Evolutionary conservation across 2,113 vertebrate species (phyloP), one percentile per base, ranked within the genome.

Genomic region (Hippocampus comes): DNA sequence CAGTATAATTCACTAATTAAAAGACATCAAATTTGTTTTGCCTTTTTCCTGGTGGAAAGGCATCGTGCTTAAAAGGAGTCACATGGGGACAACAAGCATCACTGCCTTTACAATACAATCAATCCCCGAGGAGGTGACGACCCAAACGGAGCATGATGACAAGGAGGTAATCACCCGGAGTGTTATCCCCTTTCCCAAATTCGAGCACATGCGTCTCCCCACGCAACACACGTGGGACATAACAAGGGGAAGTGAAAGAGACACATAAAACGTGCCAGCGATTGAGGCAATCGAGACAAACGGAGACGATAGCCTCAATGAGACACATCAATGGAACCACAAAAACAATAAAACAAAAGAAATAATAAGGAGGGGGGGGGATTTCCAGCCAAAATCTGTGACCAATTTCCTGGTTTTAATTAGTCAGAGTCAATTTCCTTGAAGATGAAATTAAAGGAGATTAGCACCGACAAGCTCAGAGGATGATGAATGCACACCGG

Each of bases 381-480:
- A 66, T 43, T 78, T 82, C 79, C 82, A 84, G 72, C 65, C 78
- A 78, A 86, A 87, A 82, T 84, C 68, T 68, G 85, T 74, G 77
- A 87, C 80, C 77, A 79, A 83, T 89, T 89, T 86, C 78, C 83
- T 79, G 77, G 67, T 82, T 71, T 76, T 86, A 87, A 86, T 90
- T 88, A 87, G 82, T 74, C 55, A 79, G 77, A 84, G 77, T 78
- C 77, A 78, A 90, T 91, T 88, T 89, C 86, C 88, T 88, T 87
- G 80, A 86, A 90, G 88, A 89, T 89, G 85, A 90, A 90, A 90
- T 90, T 88, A 90, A 83, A 86, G 63, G 72, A 82, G 86, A 88
- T 90, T 90, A 88, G 84, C 78, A 76, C 69, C 82, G 80, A 88
- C 77, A 78, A 46, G 75, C 86, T 88, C 53, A 3, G 68, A 80